Evolutionary conservation across 2,113 vertebrate species (phyloP).

Genomic region (Polypterus bichir): DNA sequence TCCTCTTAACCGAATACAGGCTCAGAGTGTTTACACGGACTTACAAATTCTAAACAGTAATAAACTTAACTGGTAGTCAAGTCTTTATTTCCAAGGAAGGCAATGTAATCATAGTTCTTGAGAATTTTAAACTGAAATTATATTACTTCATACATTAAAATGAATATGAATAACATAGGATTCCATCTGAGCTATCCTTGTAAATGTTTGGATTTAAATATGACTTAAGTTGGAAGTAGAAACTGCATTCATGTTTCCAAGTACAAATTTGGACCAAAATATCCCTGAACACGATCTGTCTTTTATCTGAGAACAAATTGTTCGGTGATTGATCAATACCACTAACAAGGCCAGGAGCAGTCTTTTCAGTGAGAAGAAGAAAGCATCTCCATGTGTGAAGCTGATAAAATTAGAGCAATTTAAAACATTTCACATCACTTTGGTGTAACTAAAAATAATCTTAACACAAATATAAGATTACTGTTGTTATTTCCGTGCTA

Average conservation of each 20-base stretch:
- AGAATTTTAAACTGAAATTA: too few relatives aligned
- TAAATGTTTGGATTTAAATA: neutral
- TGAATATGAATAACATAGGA: too few relatives aligned
- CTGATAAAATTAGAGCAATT: slow-evolving; percentile 47
- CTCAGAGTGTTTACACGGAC: too few relatives aligned
- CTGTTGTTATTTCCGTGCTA: slow-evolving; percentile 33
- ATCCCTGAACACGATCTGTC: slow-evolving; percentile 40
- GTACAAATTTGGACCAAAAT: slow-evolving; percentile 56
- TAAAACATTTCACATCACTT: slow-evolving; percentile 34
- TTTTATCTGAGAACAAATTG: slow-evolving; percentile 29
- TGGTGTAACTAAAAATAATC: slow-evolving; percentile 27
- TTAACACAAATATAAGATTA: slow-evolving; percentile 45
- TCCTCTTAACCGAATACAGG: too few relatives aligned
- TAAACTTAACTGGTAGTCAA: too few relatives aligned
- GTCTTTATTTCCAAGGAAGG: too few relatives aligned
- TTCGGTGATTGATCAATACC: slow-evolving; percentile 49
- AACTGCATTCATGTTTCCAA: slow-evolving; percentile 28
- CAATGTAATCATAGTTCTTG: too few relatives aligned
- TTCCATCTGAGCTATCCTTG: too few relatives aligned
- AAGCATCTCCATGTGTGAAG: slow-evolving; percentile 36
- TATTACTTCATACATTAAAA: too few relatives aligned
- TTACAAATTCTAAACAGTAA: too few relatives aligned
- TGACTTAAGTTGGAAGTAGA: slow-evolving; percentile 28
- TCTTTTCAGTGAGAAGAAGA: slow-evolving; percentile 18
- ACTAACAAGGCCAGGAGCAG: slow-evolving; percentile 29